Percentiles rank a stretch among this genome's conserved stretches.
phyloP scores from a whole-genome alignment of 2,888 invertebrate genomes.

The Pseudoips prasinana region DNA sequence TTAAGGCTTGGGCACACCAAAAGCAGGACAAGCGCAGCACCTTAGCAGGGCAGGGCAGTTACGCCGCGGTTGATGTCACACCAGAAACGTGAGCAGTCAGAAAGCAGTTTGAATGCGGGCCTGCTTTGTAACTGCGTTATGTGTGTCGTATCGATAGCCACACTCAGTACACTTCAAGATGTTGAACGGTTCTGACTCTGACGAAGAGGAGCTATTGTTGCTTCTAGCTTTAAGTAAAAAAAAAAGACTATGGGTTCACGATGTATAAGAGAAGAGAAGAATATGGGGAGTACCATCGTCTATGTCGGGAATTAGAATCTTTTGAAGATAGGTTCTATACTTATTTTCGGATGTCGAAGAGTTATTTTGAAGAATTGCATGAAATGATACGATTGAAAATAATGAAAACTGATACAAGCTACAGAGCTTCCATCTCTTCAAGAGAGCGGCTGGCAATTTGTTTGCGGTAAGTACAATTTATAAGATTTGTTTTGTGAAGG shows the following conservation, averaged over 20 bases:
- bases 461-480: too few relatives aligned
- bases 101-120: slow-evolving; percentile 2
- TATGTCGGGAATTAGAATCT: too few relatives aligned
- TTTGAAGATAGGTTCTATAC: too few relatives aligned
- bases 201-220: slow-evolving; percentile 4
- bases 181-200: slow-evolving; percentile 4
- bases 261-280: slow-evolving; percentile 4
- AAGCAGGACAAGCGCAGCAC: neutral
- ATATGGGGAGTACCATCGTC: slow-evolving; percentile 1
- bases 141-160: slow-evolving; percentile 3
- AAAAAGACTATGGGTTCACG: slow-evolving; percentile 5
- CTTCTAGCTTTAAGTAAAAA: slow-evolving; percentile 4
- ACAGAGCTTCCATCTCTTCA: too few relatives aligned
- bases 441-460: too few relatives aligned
- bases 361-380: too few relatives aligned
- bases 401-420: too few relatives aligned
- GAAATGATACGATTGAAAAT: too few relatives aligned
- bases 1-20: neutral
- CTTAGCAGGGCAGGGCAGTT: slow-evolving; percentile 2
- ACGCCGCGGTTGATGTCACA: slow-evolving; percentile 1
- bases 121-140: slow-evolving; percentile 1
- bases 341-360: too few relatives aligned
- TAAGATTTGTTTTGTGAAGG: too few relatives aligned
- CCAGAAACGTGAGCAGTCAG: slow-evolving; percentile 1
- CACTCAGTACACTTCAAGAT: slow-evolving; percentile 1